These are phyloP conservation scores for Pantelozetes paolii DNA, from an alignment of 2,888 invertebrate genomes.

Conservation along the genomic window DNA sequence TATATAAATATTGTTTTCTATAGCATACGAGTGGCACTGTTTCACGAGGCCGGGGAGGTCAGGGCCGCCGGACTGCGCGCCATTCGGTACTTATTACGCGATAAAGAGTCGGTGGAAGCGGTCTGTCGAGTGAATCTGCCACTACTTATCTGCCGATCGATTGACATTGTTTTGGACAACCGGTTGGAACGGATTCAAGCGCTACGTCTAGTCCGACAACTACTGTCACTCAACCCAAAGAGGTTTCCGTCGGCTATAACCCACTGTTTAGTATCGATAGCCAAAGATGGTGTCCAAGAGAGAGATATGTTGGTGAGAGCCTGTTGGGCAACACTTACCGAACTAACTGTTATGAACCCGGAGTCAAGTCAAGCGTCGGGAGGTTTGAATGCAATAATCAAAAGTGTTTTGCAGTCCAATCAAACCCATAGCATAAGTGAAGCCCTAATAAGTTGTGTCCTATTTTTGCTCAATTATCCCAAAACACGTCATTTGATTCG, in stretches of 20 bases:
- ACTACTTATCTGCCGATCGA: slow-evolving; percentile 75
- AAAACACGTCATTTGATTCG: slow-evolving; percentile 68
- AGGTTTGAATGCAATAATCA: slow-evolving; percentile 70
- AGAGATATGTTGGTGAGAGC: slow-evolving; percentile 77
- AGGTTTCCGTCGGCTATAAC: slow-evolving; percentile 70
- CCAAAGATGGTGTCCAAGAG: slow-evolving; percentile 69
- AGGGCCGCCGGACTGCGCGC: slow-evolving; percentile 82
- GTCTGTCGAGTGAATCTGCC: slow-evolving; percentile 78
- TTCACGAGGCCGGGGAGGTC: slow-evolving; percentile 82
- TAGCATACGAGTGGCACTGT: slow-evolving; percentile 77
- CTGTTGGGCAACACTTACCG: slow-evolving; percentile 80
- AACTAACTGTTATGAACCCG: slow-evolving; percentile 79
- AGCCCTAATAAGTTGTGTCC: slow-evolving; percentile 77
- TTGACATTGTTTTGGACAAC: slow-evolving; percentile 82
- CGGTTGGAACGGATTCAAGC: slow-evolving; percentile 78
- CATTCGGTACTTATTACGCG: slow-evolving; percentile 74
- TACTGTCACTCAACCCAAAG: slow-evolving; percentile 63
- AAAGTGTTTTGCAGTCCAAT: slow-evolving; percentile 62
- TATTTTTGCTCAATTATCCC: slow-evolving; percentile 79
- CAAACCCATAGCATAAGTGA: slow-evolving; percentile 56
- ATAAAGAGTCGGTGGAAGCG: slow-evolving; percentile 69
- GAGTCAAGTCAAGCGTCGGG: slow-evolving; percentile 64
- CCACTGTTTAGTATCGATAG: slow-evolving; percentile 74
- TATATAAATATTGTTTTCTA: slow-evolving; percentile 48
- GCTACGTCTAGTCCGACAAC: slow-evolving; percentile 71